phyloP scores from a whole-genome alignment of 2,797 vertebrate genomes.

The Natrix natrix region DNA sequence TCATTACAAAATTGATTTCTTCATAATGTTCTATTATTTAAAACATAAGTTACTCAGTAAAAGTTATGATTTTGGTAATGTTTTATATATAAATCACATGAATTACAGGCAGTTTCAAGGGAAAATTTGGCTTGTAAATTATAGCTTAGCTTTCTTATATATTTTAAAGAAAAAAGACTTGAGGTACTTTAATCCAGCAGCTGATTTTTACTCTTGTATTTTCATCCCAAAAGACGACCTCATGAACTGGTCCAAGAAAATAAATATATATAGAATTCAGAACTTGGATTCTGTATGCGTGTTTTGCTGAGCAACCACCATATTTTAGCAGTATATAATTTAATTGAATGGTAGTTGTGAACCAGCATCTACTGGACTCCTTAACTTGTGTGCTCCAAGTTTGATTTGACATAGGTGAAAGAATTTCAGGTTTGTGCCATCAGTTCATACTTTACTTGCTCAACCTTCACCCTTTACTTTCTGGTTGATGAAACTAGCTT shows the following conservation, averaged over 20 bases:
- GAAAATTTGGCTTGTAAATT: constrained; percentile 32
- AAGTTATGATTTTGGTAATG: constrained; percentile 26
- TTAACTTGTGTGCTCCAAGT: background rate
- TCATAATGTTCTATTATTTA: constrained; percentile 32
- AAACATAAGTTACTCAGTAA: constrained; percentile 30
- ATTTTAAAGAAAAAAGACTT: background rate
- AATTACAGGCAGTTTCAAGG: constrained; percentile 32
- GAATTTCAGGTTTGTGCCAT: background rate
- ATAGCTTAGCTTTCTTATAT: constrained; percentile 9
- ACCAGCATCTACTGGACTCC: background rate
- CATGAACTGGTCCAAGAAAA: background rate
- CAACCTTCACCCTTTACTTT: background rate
- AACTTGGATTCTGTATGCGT: background rate
- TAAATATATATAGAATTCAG: background rate
- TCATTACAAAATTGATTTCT: constrained; percentile 46
- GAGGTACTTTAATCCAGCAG: constrained; percentile 20
- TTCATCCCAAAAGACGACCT: background rate
- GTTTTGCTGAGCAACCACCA: background rate
- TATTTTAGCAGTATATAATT: background rate
- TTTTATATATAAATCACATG: constrained; percentile 12
- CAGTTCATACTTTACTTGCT: background rate
- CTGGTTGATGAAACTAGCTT: background rate
- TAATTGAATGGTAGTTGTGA: background rate
- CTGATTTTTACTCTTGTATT: background rate
- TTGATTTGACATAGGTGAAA: background rate